phyloP scores from a whole-genome alignment of 2,797 vertebrate genomes.

The Eospalax fontanierii region DNA sequence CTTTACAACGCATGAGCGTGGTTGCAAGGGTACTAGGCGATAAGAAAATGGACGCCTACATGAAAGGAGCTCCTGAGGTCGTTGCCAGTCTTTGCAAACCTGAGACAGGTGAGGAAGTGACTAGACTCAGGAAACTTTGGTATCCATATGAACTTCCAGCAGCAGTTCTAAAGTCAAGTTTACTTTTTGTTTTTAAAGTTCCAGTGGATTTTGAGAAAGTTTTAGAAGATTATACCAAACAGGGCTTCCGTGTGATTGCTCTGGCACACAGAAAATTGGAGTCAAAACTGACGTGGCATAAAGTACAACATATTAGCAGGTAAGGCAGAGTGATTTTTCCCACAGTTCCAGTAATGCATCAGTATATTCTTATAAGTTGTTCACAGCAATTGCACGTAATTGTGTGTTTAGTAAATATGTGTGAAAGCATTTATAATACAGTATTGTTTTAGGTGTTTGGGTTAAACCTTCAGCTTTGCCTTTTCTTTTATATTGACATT shows the following conservation, averaged over 20 bases:
- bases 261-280: slow-evolving; percentile 97
- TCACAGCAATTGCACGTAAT: background rate
- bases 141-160: background rate
- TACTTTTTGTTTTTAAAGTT: slow-evolving; percentile 89
- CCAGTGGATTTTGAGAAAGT: slow-evolving; percentile 94
- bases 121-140: background rate
- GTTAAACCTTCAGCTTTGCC: background rate
- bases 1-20: slow-evolving; percentile 97
- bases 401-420: background rate
- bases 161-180: slow-evolving; percentile 61
- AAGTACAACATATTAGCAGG: slow-evolving; percentile 97
- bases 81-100: slow-evolving; percentile 96
- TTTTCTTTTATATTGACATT: slow-evolving; percentile 26
- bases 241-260: slow-evolving; percentile 98
- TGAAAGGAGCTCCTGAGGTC: slow-evolving; percentile 98
- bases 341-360: background rate
- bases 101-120: slow-evolving; percentile 93
- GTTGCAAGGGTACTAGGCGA: slow-evolving; percentile 95
- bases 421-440: background rate
- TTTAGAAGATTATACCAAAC: slow-evolving; percentile 97
- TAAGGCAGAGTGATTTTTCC: slow-evolving; percentile 80
- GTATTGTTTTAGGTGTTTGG: slow-evolving; percentile 21
- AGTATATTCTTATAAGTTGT: slow-evolving; percentile 3
- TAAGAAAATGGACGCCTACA: slow-evolving; percentile 97
- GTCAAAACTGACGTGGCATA: slow-evolving; percentile 98